These are phyloP conservation scores for Glomeris maerens DNA, from an alignment of 1,140 invertebrate genomes.

Conservation along the genomic window DNA sequence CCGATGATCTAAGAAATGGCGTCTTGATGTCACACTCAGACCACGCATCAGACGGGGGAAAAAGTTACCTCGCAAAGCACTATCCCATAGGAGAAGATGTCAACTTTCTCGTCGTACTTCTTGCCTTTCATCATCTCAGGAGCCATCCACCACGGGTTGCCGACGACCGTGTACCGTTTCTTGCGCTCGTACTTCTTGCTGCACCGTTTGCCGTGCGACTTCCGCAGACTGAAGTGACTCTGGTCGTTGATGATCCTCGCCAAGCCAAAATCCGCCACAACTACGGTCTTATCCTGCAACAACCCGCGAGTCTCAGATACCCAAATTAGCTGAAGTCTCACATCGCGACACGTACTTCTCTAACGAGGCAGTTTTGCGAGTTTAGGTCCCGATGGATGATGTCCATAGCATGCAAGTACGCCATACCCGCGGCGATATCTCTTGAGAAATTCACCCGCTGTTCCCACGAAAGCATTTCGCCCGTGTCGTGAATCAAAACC, in stretches of 20 bases:
- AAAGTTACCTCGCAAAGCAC: slow-evolving; percentile 73
- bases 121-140: slow-evolving; percentile 95
- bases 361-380: slow-evolving; percentile 88
- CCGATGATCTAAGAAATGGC: slow-evolving; percentile 60
- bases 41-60: neutral
- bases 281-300: slow-evolving; percentile 62
- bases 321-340: neutral
- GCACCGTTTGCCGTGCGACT: slow-evolving; percentile 24
- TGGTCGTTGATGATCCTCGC: slow-evolving; percentile 66
- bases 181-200: slow-evolving; percentile 43
- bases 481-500: slow-evolving; percentile 57
- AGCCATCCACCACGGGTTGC: slow-evolving; percentile 96
- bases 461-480: slow-evolving; percentile 59
- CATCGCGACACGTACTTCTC: slow-evolving; percentile 40
- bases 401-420: slow-evolving; percentile 83
- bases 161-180: slow-evolving; percentile 59
- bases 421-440: slow-evolving; percentile 81
- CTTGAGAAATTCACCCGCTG: slow-evolving; percentile 67
- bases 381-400: slow-evolving; percentile 93
- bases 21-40: neutral
- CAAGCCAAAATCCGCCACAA: slow-evolving; percentile 88
- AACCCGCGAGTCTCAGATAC: too few species aligned
- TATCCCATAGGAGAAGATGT: slow-evolving; percentile 93
- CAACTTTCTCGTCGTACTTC: slow-evolving; percentile 92
- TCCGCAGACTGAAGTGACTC: slow-evolving; percentile 27